Conservation (phyloP, 2,797 vertebrate species). For the Lepilemur ruficaudatus region DNA sequence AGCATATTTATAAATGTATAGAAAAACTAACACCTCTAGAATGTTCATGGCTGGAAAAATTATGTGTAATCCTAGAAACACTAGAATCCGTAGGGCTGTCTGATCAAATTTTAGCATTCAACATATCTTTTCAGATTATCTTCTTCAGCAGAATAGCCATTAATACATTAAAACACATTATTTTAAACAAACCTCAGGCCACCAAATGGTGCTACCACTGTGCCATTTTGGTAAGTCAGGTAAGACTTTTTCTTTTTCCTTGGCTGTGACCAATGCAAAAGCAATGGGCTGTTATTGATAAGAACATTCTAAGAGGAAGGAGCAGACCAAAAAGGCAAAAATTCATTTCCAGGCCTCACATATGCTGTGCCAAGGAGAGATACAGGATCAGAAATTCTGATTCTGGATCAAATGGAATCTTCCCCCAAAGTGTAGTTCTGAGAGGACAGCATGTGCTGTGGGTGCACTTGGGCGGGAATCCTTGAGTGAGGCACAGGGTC, state of each 20-base stretch:
- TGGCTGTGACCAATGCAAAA: background rate
- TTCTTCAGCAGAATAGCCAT: background rate
- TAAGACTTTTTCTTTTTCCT: background rate
- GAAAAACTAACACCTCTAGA: background rate
- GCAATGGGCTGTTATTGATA: background rate
- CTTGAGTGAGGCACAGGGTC: background rate
- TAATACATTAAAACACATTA: constrained; percentile 3
- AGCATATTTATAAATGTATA: background rate
- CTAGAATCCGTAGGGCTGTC: background rate
- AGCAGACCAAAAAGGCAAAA: background rate
- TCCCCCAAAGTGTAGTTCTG: background rate
- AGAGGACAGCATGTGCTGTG: background rate
- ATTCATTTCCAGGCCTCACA: background rate
- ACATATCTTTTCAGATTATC: background rate
- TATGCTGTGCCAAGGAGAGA: background rate
- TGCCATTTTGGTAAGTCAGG: background rate
- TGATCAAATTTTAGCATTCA: background rate
- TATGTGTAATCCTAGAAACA: background rate
- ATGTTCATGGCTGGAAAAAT: background rate
- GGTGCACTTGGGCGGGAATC: background rate
- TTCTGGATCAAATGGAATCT: background rate
- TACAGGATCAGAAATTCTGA: background rate
- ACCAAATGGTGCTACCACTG: background rate
- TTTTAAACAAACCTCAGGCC: background rate
- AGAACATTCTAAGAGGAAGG: background rate